Base-by-base conservation (phyloP, 2,113 vertebrate species). In the Acanthochromis polyacanthus region DNA sequence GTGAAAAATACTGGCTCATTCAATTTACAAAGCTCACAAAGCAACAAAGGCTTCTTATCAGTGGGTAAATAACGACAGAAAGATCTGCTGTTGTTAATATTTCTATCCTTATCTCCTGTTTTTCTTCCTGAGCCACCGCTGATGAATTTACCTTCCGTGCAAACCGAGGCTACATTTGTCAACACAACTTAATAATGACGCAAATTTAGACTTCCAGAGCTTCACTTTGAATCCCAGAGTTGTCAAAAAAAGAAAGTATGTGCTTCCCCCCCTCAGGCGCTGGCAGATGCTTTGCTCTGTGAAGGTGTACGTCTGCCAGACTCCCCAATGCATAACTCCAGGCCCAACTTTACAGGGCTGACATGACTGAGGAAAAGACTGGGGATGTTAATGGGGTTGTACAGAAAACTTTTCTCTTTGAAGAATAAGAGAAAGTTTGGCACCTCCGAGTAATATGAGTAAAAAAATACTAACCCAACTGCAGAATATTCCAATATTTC, bases 161-260 rank as follows among this genome's bases (percentile, higher is more conserved):
- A 51, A 75, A 69, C 43, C 61, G 62, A 81, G 5, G 48, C 23
- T 56, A 15, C 78, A 59, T 71, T 75, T 76, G 56, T 75, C 71
- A 66, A 64, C n/a, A 40, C 32, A 78, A 78, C 62, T 45, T 58
- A 36, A 79, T 90, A 71, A 84, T 65, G 70, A 80, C 53, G 53
- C 57, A 53, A 30, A 57, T 80, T 71, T 36, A 61, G 48, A 76
- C 25, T 69, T 16, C 28, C 32, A 43, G 57, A 68, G 52, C 72
- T 76, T 73, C 6, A 72, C 61, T 72, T 59, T 74, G 30, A 83
- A 69, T 68, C 12, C 1, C 7, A 38, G 15, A n/a, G 36, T 46
- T 61, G 4, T 3, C 32, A 36, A 28, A 36, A 57, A 30, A 45
- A 63, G 57, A 40, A 61, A 5, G 25, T 15, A 38, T 60, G 67